A percentile compares a stretch with the other conserved stretches of the same genome.
phyloP scores from a whole-genome alignment of 2,888 invertebrate species.

The Drosophila borborema region DNA sequence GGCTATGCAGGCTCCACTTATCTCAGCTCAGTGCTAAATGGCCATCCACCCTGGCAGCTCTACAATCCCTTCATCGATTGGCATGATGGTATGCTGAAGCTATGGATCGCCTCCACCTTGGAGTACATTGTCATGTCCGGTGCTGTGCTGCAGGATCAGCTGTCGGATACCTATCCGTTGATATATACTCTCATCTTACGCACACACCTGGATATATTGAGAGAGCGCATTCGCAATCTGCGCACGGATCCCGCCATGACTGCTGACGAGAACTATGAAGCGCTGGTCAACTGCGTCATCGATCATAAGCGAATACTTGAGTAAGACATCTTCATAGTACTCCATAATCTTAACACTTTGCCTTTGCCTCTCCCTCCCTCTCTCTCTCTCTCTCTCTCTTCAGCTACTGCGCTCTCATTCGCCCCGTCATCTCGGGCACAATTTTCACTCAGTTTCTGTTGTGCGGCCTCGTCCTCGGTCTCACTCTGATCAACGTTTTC shows the following conservation, averaged over 20 bases:
- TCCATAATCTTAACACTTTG: not conserved
- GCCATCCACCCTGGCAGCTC: constrained; percentile 71
- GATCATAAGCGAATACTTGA: constrained; percentile 75
- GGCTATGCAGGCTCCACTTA: constrained; percentile 63
- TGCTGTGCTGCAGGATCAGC: constrained; percentile 67
- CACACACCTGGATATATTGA: constrained; percentile 63
- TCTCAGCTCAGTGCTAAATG: constrained; percentile 55
- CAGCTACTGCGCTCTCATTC: constrained; percentile 60
- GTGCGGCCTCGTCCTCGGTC: constrained; percentile 64
- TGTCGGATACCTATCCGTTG: constrained; percentile 65
- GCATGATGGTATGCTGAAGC: constrained; percentile 46
- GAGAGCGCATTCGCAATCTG: constrained; percentile 57
- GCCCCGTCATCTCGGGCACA: constrained; percentile 73
- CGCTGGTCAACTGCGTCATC: constrained; percentile 64
- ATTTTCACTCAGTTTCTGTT: constrained; percentile 75
- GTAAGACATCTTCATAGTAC: constrained; percentile 31
- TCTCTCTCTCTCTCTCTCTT: not conserved
- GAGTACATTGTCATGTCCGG: constrained; percentile 66
- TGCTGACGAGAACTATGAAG: constrained; percentile 65
- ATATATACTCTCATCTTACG: constrained; percentile 66
- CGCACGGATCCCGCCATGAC: constrained; percentile 44
- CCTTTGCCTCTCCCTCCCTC: not conserved
- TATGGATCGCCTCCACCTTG: constrained; percentile 55
- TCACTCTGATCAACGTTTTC: constrained; percentile 67
- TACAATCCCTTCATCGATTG: constrained; percentile 74